Conservation (phyloP, 2,113 vertebrate genomes). For the Micronisus gabar region DNA sequence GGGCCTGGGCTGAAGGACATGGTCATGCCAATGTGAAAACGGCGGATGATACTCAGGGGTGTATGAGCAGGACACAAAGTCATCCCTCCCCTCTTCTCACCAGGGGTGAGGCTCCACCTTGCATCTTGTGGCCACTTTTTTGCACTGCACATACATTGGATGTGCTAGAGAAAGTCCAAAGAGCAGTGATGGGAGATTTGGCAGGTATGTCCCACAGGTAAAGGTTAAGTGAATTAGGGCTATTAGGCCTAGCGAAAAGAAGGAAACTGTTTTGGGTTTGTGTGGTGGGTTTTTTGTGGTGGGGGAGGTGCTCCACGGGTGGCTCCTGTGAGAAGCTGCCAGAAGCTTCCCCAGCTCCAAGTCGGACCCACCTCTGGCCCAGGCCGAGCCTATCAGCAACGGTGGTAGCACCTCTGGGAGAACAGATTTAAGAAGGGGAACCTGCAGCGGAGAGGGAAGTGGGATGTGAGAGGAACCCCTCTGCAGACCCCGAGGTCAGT, state of each 20-base stretch:
- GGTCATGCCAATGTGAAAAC: fast-evolving
- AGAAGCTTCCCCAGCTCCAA: no score
- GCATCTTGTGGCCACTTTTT: background rate
- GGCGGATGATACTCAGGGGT: fast-evolving
- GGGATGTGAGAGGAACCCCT: no score
- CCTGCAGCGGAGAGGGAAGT: no score
- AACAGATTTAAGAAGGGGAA: no score
- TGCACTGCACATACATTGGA: background rate
- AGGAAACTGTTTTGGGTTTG: background rate
- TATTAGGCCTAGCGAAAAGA: background rate
- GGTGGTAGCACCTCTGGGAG: no score
- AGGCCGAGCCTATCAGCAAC: fast-evolving
- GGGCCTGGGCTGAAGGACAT: background rate
- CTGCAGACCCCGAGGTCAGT: no score
- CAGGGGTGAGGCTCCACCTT: background rate
- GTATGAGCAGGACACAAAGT: background rate
- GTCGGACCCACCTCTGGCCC: no score
- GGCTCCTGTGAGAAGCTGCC: no score
- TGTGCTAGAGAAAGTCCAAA: background rate
- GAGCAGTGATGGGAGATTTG: background rate
- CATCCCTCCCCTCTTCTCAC: background rate
- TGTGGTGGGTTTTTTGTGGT: no score
- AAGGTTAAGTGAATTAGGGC: background rate
- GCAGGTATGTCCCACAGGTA: fast-evolving
- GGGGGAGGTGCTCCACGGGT: no score